Evolutionary conservation across 23 tunicate genomes (phyloP), one percentile per base, ranked within the genome.

Genomic region (Oikopleura albicans): DNA sequence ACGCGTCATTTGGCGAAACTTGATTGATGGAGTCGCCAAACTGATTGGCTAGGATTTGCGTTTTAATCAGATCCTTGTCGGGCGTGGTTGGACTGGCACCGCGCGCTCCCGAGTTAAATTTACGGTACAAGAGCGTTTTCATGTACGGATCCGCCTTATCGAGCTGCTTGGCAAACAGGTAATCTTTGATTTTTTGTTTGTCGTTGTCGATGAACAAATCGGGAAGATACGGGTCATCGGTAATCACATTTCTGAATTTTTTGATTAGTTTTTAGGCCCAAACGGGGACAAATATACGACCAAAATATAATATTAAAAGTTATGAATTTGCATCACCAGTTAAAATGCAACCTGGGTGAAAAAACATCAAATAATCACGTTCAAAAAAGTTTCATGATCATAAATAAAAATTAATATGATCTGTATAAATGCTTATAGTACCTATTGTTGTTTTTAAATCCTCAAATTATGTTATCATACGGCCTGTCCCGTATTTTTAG

Each of bases 141-240:
- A 71, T 71, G 79, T 12, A 71, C 4, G 79, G 79, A 71, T 71
- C 79, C 28, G 79, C 79, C 31, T 34, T 71, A 2, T 71, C 35
- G 31, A 71, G 79, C 79, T 71, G 79, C 37, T 71, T 71, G 79
- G 79, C 79, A 29, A 71, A 71, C 33, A 71, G 35, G 79, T 71
- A 71, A 16, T 71, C 79, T 29, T 71, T 71, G 79, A 71, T 16
- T 71, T 71, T 29, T 12, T 71, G 34, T 31, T 16, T 12, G 34
- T 71, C 35, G 27, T 29, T 29, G 37, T 71, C 79, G 4, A 71
- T 2, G 31, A 71, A 29, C 2, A 71, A 29, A 29, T 71, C 79
- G 33, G 79, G 79, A 2, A 71, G 31, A 29, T 16, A 16, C 2
- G 79, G 79, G 31, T 71, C 79, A 31, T 71, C 79, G 31, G 79